Evolutionary conservation across 2,888 invertebrate genomes (phyloP).

Genomic region (Agrochola lychnidis): DNA sequence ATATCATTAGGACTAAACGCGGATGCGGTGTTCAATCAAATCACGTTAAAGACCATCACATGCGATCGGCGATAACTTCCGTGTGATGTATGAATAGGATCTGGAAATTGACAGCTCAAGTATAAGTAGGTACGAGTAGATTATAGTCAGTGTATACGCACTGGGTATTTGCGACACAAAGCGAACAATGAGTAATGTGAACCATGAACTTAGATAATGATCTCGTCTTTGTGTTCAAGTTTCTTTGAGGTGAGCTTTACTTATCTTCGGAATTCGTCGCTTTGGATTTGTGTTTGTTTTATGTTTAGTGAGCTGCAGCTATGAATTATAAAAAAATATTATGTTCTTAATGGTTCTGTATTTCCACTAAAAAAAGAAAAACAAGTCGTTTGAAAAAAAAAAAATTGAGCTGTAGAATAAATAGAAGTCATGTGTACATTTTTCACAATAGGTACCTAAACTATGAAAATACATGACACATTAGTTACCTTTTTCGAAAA

Average conservation of each 20-base stretch:
- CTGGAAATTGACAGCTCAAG: constrained; percentile 62
- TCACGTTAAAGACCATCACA: constrained; percentile 55
- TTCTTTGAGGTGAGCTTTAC: constrained; percentile 47
- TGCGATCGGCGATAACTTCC: constrained; percentile 60
- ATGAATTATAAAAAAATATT: background rate
- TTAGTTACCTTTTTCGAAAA: background rate
- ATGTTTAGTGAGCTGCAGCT: background rate
- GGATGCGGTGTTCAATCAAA: constrained; percentile 60
- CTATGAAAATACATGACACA: background rate
- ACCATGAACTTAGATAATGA: constrained; percentile 63
- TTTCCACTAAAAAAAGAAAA: background rate
- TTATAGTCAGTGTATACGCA: constrained; percentile 41
- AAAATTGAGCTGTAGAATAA: background rate
- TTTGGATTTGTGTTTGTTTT: constrained; percentile 42
- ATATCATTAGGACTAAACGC: constrained; percentile 55
- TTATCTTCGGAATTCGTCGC: constrained; percentile 40
- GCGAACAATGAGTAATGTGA: constrained; percentile 57
- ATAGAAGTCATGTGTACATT: background rate
- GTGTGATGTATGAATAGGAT: constrained; percentile 56
- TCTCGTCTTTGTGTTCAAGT: constrained; percentile 56
- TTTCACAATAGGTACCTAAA: background rate
- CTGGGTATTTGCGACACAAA: constrained; percentile 56
- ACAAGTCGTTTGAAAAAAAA: background rate
- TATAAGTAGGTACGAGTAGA: constrained; percentile 46
- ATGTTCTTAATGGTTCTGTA: background rate